phyloP scores from a whole-genome alignment of 2,113 vertebrate genomes.

The Rhinopomastus cyanomelas region DNA sequence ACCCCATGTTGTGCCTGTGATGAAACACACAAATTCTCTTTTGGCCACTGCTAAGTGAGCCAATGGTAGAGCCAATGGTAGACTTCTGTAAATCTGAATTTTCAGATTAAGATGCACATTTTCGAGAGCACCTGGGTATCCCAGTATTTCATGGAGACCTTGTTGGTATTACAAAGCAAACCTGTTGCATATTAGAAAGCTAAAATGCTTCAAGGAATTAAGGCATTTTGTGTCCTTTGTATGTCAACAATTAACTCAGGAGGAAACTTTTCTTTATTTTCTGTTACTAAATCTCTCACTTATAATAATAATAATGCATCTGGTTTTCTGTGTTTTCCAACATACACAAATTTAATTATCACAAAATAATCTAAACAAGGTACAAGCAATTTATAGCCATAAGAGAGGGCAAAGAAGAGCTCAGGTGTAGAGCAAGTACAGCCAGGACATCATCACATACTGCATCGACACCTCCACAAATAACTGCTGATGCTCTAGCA shows the following conservation, averaged over 20 bases:
- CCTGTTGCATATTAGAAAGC: neutral
- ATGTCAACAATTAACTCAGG: accelerated
- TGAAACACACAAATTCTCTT: accelerated
- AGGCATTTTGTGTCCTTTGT: neutral
- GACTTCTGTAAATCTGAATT: neutral
- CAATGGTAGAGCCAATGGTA: neutral
- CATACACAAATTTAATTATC: too few relatives aligned
- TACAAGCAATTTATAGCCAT: neutral
- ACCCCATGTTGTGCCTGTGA: neutral
- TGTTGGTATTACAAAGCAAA: too few relatives aligned
- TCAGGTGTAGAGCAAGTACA: neutral
- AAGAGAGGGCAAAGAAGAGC: neutral
- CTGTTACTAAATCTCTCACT: too few relatives aligned
- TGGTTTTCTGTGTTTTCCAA: too few relatives aligned
- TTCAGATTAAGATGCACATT: neutral
- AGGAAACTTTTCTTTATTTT: too few relatives aligned
- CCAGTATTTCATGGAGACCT: neutral
- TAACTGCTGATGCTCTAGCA: neutral
- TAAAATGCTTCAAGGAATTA: neutral
- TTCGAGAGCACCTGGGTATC: neutral
- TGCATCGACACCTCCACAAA: neutral
- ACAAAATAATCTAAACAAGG: too few relatives aligned
- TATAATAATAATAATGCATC: too few relatives aligned
- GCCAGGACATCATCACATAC: neutral
- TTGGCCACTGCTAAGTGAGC: neutral